These are phyloP conservation scores for Betta splendens DNA, from an alignment of 2,797 vertebrate species.

Conservation along the genomic window DNA sequence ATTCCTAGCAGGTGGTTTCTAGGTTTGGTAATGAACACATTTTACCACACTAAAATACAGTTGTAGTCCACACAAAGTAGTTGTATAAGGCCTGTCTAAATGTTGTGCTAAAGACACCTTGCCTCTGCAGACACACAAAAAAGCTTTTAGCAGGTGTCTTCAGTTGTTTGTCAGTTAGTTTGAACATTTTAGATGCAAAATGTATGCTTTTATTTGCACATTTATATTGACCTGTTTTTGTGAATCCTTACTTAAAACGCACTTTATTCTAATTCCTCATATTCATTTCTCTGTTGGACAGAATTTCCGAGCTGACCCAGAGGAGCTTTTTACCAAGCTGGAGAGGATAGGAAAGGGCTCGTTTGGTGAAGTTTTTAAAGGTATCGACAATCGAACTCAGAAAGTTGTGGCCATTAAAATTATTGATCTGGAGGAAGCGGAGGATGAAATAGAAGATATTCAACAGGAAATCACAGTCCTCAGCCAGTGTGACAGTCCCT, in stretches of 20 bases:
- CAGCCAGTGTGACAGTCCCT: conserved; percentile 98
- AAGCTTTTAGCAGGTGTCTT: not conserved
- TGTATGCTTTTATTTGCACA: too few species aligned
- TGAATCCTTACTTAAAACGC: conserved; percentile 1
- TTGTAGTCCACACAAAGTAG: too few species aligned
- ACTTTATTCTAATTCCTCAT: not conserved
- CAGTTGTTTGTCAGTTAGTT: too few species aligned
- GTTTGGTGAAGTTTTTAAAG: conserved; percentile 98
- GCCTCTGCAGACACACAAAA: not conserved
- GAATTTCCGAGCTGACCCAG: conserved; percentile 93
- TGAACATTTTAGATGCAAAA: too few species aligned
- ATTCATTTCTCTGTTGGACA: conserved; percentile 58
- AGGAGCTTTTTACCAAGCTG: conserved; percentile 94
- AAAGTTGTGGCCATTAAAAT: conserved; percentile 98
- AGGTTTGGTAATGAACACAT: too few species aligned
- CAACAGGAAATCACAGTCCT: conserved; percentile 99
- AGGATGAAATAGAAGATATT: conserved; percentile 99
- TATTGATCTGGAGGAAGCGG: conserved; percentile 97
- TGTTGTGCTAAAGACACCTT: not conserved
- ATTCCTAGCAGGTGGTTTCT: not conserved
- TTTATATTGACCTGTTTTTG: too few species aligned
- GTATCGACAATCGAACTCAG: conserved; percentile 97
- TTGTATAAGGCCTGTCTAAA: too few species aligned
- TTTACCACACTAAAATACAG: too few species aligned
- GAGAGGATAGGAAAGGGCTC: conserved; percentile 98